A percentile compares a stretch with the other conserved stretches of the same genome.
phyloP scores from a whole-genome alignment of 2,113 vertebrate species.

The Sinocyclocheilus anophthalmus region DNA sequence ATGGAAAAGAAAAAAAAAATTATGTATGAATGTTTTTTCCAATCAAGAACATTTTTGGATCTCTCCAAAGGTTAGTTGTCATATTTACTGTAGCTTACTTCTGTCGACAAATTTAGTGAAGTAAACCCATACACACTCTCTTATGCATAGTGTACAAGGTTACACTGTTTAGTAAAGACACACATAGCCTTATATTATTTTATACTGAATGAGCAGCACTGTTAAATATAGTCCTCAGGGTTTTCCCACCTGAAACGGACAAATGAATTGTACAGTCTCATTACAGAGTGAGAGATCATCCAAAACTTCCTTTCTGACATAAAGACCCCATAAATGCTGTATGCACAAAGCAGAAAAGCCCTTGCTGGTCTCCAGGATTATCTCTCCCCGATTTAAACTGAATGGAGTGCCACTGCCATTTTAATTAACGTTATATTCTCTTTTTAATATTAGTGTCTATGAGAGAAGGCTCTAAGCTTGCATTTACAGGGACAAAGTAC shows the following conservation, averaged over 20 bases:
- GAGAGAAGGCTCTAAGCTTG: slow-evolving; percentile 17
- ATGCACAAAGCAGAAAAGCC: slow-evolving; percentile 53
- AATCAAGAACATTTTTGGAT: not conserved
- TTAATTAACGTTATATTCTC: slow-evolving; percentile 59
- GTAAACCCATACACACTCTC: not conserved
- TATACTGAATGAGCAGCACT: not conserved
- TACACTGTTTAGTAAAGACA: not conserved
- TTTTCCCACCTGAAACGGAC: slow-evolving; percentile 49
- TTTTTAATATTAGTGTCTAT: slow-evolving; percentile 55
- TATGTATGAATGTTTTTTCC: not conserved
- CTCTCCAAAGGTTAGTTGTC: too few species aligned
- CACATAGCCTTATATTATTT: not conserved
- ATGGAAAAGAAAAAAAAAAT: not conserved
- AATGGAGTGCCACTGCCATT: slow-evolving; percentile 53
- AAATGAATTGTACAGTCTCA: slow-evolving; percentile 39
- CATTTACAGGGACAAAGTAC: slow-evolving; percentile 31
- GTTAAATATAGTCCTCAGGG: not conserved
- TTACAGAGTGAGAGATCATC: slow-evolving; percentile 49
- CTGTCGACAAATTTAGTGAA: not conserved
- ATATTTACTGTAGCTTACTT: not conserved
- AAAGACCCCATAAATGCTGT: slow-evolving; percentile 44
- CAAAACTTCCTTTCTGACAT: slow-evolving; percentile 54
- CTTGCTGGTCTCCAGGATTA: slow-evolving; percentile 48
- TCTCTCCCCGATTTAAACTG: slow-evolving; percentile 50
- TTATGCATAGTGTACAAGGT: not conserved